Evolutionary conservation across 2,797 vertebrate genomes (phyloP), one percentile per base, ranked within the genome.

Genomic region (Pseudochirops corinnae): DNA sequence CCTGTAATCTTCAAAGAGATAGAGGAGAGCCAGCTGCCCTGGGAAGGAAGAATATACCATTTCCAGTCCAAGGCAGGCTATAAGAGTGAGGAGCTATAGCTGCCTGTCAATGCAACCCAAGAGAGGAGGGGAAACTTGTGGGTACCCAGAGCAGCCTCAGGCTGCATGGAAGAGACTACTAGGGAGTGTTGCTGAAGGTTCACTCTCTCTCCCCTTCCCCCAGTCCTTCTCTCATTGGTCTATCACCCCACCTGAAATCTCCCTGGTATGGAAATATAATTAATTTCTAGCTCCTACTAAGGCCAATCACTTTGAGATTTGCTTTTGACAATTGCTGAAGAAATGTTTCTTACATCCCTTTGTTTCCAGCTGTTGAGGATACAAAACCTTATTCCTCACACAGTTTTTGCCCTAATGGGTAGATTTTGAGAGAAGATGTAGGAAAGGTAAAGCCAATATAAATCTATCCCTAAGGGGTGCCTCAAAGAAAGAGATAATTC

Each of bases 1-100:
- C 98, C 97, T 92, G 93, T 99, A 98, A 98, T 98, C 98, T 99
- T 99, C 98, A 99, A 99, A 99, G 98, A 98, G 98, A 97, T 95
- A 98, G 97, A 94, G 97, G 90, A 90, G 93, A 74, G 94, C 55
- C 90, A 28, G 97, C 96, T 97, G 97, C 96, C 97, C 92, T 14
- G 94, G 3, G 90, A 96, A 93, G 62, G 93, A 93, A 92, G 92
- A 55, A 56, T 33, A 56, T 13, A 0, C 0, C 14, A 62, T 55
- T 95, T 93, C 11, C 0, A 94, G 7, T 5, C 28, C 39, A 18
- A 0, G 18, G 90, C 56, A 57, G 55, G 90, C 55, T 9, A 50
- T 82, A 90, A 58, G 56, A 39, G 90, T 4, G 26, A 91, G 26
- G 90, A 13, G 91, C 95, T 0, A 33, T 74, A 3, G 92, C 33